Conservation (phyloP, 2,888 invertebrate genomes). For the Cantharis lateralis region DNA sequence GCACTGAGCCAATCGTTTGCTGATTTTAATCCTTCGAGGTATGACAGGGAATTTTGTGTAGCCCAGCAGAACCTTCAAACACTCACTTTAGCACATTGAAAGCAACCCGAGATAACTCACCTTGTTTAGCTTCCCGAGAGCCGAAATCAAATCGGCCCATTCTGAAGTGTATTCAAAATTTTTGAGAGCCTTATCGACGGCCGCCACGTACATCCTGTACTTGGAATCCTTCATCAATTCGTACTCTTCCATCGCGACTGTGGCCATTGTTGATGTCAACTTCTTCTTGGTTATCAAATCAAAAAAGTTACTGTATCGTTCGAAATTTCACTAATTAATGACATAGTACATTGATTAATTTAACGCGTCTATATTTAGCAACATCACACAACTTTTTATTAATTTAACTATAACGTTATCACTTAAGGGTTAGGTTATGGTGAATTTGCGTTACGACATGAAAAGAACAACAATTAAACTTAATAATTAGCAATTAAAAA, state of each 20-base stretch:
- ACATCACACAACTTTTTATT: not conserved
- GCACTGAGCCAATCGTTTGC: constrained; percentile 90
- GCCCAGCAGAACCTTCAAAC: constrained; percentile 71
- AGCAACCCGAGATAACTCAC: constrained; percentile 55
- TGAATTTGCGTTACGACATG: not conserved
- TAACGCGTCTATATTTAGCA: not conserved
- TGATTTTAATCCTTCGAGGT: constrained; percentile 84
- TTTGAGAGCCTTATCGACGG: constrained; percentile 85
- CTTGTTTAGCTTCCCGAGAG: constrained; percentile 87
- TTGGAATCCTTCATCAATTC: constrained; percentile 82
- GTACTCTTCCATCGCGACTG: constrained; percentile 73
- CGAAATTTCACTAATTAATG: not conserved
- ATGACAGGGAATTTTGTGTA: constrained; percentile 84
- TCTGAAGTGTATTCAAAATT: constrained; percentile 93
- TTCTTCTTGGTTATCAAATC: not conserved
- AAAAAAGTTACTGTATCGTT: not conserved
- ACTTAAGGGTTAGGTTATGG: not conserved
- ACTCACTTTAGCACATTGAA: not conserved
- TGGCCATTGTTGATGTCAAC: constrained; percentile 53
- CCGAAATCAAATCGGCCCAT: constrained; percentile 93
- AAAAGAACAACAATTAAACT: not conserved
- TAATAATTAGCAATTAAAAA: not conserved
- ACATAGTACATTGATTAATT: not conserved
- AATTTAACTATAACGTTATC: not conserved
- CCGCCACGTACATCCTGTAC: constrained; percentile 78